These are phyloP conservation scores for Rosalia funebris DNA, from an alignment of 2,888 invertebrate genomes.

Conservation along the genomic window DNA sequence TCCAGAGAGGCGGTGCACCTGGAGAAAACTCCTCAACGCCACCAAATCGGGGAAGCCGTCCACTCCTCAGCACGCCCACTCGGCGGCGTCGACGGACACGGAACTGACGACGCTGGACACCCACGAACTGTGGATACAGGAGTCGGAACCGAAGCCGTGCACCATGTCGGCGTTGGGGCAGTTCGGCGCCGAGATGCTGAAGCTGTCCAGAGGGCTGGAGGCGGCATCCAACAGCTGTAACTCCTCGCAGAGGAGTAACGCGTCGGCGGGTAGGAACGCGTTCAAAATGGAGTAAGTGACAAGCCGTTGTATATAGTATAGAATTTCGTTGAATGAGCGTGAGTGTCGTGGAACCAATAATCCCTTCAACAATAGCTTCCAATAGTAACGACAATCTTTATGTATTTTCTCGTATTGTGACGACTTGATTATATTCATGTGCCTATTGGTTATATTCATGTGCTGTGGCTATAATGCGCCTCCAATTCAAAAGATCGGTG, in stretches of 20 bases:
- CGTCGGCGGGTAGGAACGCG: constrained; percentile 35
- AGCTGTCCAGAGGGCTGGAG: constrained; percentile 82
- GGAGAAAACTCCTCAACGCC: constrained; percentile 75
- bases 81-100: constrained; percentile 84
- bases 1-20: constrained; percentile 80
- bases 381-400: too few species aligned
- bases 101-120: constrained; percentile 86
- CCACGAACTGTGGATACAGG: constrained; percentile 81
- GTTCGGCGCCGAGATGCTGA: constrained; percentile 88
- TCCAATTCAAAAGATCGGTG: too few species aligned
- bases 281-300: constrained; percentile 51
- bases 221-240: constrained; percentile 66
- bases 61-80: constrained; percentile 63
- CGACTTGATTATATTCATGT: too few species aligned
- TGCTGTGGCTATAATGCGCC: too few species aligned
- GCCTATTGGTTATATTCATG: too few species aligned
- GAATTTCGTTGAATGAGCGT: background rate
- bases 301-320: background rate
- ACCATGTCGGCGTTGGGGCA: constrained; percentile 87
- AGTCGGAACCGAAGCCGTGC: constrained; percentile 78
- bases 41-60: constrained; percentile 51
- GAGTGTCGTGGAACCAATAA: too few species aligned
- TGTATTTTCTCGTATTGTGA: too few species aligned
- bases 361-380: too few species aligned
- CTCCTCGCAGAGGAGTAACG: constrained; percentile 22